A percentile compares a stretch with the other conserved stretches of the same genome.
Conservation (phyloP, 2,888 invertebrate species). For the Drosophila maculinotata region DNA sequence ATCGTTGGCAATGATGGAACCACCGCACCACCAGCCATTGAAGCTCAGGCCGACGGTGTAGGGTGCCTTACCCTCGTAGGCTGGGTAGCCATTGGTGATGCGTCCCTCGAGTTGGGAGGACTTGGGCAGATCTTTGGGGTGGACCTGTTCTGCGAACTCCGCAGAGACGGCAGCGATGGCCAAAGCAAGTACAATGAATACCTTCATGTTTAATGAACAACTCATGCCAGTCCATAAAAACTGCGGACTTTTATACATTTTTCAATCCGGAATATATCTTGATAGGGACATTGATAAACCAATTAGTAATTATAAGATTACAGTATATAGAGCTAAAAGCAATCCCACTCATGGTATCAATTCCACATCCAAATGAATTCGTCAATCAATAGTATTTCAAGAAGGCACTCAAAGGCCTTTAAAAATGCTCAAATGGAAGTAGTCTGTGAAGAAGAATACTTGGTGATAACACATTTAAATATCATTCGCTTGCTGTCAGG, state of each 20-base stretch:
- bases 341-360: not conserved
- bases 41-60: conserved; percentile 75
- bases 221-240: conserved; percentile 1
- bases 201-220: conserved; percentile 28
- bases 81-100: conserved; percentile 64
- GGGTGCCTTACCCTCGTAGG: conserved; percentile 66
- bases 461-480: not conserved
- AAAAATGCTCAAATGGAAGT: not conserved
- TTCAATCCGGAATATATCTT: not conserved
- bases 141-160: conserved; percentile 28
- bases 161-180: conserved; percentile 28
- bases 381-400: conserved; percentile 7
- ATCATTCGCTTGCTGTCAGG: not conserved
- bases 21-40: conserved; percentile 69
- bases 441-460: not conserved
- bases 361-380: conserved; percentile 1
- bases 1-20: conserved; percentile 60
- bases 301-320: conserved; percentile 10
- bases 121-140: conserved; percentile 30
- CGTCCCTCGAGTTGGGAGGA: conserved; percentile 37
- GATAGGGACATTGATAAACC: conserved; percentile 10
- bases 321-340: not conserved
- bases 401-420: not conserved
- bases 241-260: conserved; percentile 16
- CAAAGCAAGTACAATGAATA: conserved; percentile 28